Base-by-base conservation (phyloP, 2,113 vertebrate species). In the Zosterops hypoxanthus region DNA sequence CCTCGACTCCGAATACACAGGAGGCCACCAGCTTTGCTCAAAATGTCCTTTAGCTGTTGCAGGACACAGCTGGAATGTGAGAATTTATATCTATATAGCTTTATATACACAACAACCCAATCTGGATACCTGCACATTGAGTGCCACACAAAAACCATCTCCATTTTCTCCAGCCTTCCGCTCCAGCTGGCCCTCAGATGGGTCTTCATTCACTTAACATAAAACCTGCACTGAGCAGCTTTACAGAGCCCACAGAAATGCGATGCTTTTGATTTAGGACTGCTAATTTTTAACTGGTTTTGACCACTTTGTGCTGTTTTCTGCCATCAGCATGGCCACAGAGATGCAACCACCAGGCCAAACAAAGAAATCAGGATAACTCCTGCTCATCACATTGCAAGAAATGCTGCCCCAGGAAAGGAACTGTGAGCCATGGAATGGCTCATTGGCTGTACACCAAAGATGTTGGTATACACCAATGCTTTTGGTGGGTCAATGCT, bases 401-500 rank as follows among this genome's bases (percentile, higher is more conserved):
- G 86, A 86, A 75, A 63, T 20, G 50, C 53, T 83, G 84, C 92
- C 87, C 81, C 85, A 81, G 94, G 94, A 96, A 96, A 88, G 90
- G 90, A 94, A 95, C 79, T 34, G 86, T 71, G 59, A 92, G 76
- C 86, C 92, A 80, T 68, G 86, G 90, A 95, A 85, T 56, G 60
- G 70, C 50, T 75, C 82, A 85, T 65, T 85, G 82, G 60, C 82
- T 65, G 29, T n/a, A 11, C 2, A 65, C 70, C 82, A 49, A 65
- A 97, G 76, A 86, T 53, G 55, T 50, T 14, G n/a, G 85, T 63
- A 93, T 95, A 94, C 90, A 85, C 90, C 92, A 92, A 92, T 91
- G 94, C 96, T 91, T 96, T 94, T 88, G 90, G 82, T 91, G 94
- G 96, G 97, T 96, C 96, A 96, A 96, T 88, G 94, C 95, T 96